These are phyloP conservation scores for Phoronis australis DNA, from an alignment of 2,888 invertebrate species.

Conservation along the genomic window DNA sequence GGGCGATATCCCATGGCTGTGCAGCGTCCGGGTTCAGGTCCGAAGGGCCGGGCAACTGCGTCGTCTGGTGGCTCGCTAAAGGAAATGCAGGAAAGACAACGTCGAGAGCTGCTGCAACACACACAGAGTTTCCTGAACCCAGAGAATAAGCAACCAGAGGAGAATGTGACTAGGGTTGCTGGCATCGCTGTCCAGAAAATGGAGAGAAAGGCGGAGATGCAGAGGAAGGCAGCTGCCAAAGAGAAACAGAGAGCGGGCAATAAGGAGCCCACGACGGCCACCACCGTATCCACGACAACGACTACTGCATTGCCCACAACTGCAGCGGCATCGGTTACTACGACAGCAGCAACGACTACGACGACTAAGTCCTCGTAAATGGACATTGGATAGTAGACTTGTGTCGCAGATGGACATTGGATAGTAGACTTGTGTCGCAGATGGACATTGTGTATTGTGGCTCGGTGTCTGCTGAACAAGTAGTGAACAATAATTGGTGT, in stretches of 20 bases:
- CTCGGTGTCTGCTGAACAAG: too few relatives aligned
- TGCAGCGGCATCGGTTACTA: neutral
- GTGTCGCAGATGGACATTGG: neutral
- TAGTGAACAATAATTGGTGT: too few relatives aligned
- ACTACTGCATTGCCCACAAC: neutral
- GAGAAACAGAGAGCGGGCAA: neutral
- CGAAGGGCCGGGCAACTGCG: too few relatives aligned
- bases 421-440: neutral
- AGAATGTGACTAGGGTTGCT: too few relatives aligned
- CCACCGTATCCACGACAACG: too few relatives aligned
- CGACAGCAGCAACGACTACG: too few relatives aligned
- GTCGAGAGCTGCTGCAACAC: slow-evolving; percentile 40
- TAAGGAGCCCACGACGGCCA: neutral
- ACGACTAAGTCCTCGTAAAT: neutral
- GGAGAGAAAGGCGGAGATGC: too few relatives aligned
- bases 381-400: neutral
- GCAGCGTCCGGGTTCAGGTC: neutral
- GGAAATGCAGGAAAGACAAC: slow-evolving; percentile 36
- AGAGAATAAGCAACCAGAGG: neutral
- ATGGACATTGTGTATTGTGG: neutral
- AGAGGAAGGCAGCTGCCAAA: neutral
- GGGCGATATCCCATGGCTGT: too few relatives aligned
- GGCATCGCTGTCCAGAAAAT: too few relatives aligned
- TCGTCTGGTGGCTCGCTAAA: too few relatives aligned
- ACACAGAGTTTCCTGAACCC: slow-evolving; percentile 45